Percentiles rank a stretch among this genome's conserved stretches.
These are phyloP conservation scores for Coptodon bakossiorum DNA, from an alignment of 2,113 vertebrate genomes.

Conservation along the genomic window DNA sequence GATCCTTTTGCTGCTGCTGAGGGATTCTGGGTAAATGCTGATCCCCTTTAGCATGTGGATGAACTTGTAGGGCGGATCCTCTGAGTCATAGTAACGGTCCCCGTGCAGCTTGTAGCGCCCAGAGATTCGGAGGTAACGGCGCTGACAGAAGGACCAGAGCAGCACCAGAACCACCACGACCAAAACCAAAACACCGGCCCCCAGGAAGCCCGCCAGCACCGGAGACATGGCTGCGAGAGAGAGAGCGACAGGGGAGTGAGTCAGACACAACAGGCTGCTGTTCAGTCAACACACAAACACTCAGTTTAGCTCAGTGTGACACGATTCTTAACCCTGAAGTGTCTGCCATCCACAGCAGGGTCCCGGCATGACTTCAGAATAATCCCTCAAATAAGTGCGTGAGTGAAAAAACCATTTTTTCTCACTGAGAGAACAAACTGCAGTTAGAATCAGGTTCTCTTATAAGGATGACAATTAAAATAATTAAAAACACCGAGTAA, in stretches of 20 bases:
- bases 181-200: constrained; percentile 86
- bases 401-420: not conserved
- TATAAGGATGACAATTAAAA: not conserved
- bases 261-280: not conserved
- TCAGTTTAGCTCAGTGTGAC: not conserved
- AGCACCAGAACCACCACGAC: constrained; percentile 84
- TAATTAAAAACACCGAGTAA: not conserved
- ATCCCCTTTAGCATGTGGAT: constrained; percentile 98
- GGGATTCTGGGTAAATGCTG: constrained; percentile 93
- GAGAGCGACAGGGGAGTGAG: not conserved
- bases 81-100: constrained; percentile 63
- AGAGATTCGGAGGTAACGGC: constrained; percentile 78
- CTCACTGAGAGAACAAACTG: accelerated
- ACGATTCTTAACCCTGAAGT: not conserved
- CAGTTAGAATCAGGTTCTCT: not conserved
- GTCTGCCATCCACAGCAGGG: not conserved
- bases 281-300: not conserved
- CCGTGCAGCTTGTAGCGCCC: constrained; percentile 76
- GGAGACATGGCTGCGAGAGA: constrained; percentile 86
- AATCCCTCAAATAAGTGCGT: not conserved
- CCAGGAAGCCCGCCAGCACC: constrained; percentile 88
- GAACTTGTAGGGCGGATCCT: constrained; percentile 89
- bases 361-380: not conserved
- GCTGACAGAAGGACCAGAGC: constrained; percentile 93
- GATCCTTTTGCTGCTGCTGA: constrained; percentile 88